Evolutionary conservation across 2,797 vertebrate species (phyloP), one percentile per base, ranked within the genome.

Genomic region (Sus cebifrons): DNA sequence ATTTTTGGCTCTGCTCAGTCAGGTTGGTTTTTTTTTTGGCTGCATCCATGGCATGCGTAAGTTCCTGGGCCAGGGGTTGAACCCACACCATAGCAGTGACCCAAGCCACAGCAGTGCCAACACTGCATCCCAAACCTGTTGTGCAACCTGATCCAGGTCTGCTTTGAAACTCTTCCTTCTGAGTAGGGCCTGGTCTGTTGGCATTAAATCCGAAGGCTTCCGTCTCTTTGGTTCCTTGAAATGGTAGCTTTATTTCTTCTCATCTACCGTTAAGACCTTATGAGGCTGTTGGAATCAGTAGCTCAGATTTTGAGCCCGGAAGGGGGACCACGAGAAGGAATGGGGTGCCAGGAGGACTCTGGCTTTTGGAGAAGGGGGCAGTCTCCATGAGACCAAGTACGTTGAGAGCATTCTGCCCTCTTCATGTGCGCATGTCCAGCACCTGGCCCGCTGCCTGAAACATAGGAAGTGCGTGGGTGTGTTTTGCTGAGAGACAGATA

Each of bases 111-210:
- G 44, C 44, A 49, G 44, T 49, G 6, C 44, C 44, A 49, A 49
- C 44, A 6, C 44, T 5, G 9, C 6, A 49, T 49, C 44, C 44
- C 9, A 6, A 49, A 49, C 44, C 44, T 49, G 44, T 6, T 49
- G 44, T 49, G 44, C 44, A 75, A 14, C 21, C 58, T 68, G 78
- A 74, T 74, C n/a, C 18, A 11, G 27, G 18, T 92, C 64, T 95
- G 16, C 81, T 95, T 86, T 86, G 68, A 91, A 89, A 71, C 17
- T 23, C 1, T 93, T 95, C 36, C 54, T 74, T 83, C 54, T 74
- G 77, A 82, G 36, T 11, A 20, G 56, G 32, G 11, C 40, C 71
- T 73, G 49, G 40, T 89, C 56, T 82, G 71, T 52, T 67, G 79
- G 58, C 36, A 67, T 78, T 68, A 68, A 64, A 64, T 68, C 12